Evolutionary conservation across 2,797 vertebrate species (phyloP).

Genomic region (Parambassis ranga): DNA sequence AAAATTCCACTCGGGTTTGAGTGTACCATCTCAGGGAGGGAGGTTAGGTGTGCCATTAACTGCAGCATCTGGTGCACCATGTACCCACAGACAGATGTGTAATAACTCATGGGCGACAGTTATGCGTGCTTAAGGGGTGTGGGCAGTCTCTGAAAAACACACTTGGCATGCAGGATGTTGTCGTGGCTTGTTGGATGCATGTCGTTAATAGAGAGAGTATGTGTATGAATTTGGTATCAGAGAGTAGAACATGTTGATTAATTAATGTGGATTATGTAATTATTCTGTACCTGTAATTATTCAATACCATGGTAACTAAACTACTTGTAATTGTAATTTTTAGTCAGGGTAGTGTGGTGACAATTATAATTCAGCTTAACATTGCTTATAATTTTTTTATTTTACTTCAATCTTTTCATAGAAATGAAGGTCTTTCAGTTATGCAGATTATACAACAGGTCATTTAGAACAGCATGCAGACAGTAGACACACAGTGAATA

Average conservation of each 20-base stretch:
- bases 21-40: conserved; percentile 38
- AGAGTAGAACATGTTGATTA: not conserved
- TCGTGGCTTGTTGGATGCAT: not conserved
- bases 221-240: not conserved
- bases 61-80: conserved; percentile 63
- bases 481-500: too few relatives aligned
- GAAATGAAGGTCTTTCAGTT: not conserved
- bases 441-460: too few relatives aligned
- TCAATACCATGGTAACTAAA: not conserved
- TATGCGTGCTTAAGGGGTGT: conserved; percentile 49
- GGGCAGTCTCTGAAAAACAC: conserved; percentile 39
- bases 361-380: too few relatives aligned
- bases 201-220: conserved; percentile 17
- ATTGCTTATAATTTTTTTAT: too few relatives aligned
- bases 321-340: too few relatives aligned
- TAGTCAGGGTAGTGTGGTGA: too few relatives aligned
- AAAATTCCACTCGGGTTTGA: conserved; percentile 61
- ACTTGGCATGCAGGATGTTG: conserved; percentile 41
- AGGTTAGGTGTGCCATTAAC: conserved; percentile 72
- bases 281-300: not conserved
- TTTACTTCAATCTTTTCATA: not conserved
- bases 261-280: not conserved
- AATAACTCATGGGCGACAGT: conserved; percentile 62
- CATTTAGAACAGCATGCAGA: too few relatives aligned
- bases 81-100: conserved; percentile 62